Percentiles rank a stretch among this genome's conserved stretches.
These are phyloP conservation scores for Rhynchomys soricoides DNA, from an alignment of 2,113 vertebrate species.

Conservation along the genomic window DNA sequence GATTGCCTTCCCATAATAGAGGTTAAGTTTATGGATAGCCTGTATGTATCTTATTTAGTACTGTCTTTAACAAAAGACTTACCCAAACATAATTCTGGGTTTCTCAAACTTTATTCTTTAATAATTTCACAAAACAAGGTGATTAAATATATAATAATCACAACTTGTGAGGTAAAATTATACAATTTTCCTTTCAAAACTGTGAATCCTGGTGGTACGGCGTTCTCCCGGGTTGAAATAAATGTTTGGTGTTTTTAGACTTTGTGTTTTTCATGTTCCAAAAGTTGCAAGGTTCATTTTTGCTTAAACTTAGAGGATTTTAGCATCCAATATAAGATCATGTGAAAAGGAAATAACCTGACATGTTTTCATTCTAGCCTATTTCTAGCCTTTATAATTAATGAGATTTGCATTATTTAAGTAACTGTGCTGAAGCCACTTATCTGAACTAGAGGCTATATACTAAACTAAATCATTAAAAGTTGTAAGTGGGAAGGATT, in stretches of 20 bases:
- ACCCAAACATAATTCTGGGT: not conserved
- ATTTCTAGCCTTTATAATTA: conserved; percentile 53
- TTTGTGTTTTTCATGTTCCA: not conserved
- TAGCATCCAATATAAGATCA: not conserved
- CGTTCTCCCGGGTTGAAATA: not conserved
- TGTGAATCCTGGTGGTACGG: not conserved
- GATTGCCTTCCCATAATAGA: not conserved
- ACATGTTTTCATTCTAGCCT: conserved; percentile 18
- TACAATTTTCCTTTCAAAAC: not conserved
- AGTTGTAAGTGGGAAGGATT: conserved; percentile 23
- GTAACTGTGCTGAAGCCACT: conserved; percentile 50
- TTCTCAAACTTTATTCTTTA: conserved; percentile 34
- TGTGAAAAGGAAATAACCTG: conserved; percentile 33
- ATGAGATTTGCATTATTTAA: conserved; percentile 69
- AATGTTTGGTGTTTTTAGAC: not conserved
- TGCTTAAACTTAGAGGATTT: conserved; percentile 48
- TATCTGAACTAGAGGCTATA: conserved; percentile 50
- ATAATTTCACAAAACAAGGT: not conserved
- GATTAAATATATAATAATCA: not conserved
- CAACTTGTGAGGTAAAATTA: not conserved
- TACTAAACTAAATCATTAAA: conserved; percentile 61
- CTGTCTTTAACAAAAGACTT: not conserved
- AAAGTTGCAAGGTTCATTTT: conserved; percentile 34
- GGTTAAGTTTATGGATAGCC: conserved; percentile 10
- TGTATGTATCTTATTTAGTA: conserved; percentile 21